Evolutionary conservation across 2,113 vertebrate species (phyloP), one percentile per base, ranked within the genome.

Genomic region (Zapus hudsonius): DNA sequence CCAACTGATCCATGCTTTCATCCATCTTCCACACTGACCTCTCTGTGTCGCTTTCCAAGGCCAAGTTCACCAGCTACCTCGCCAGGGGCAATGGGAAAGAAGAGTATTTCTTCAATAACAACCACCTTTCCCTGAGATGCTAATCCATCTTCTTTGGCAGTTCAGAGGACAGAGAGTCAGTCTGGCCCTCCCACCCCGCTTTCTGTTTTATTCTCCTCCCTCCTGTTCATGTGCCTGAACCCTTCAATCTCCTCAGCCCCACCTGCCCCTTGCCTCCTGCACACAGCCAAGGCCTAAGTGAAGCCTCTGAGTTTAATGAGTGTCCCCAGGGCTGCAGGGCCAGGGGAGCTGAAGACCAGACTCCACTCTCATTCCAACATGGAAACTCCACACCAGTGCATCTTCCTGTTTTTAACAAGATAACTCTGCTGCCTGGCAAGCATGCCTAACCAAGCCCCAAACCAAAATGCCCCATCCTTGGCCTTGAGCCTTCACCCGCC

Each of bases 401-500:
- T 67, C 76, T 78, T 84, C 57, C 84, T 91, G 47, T 70, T 95
- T 95, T 87, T 76, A 80, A 90, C 64, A 74, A 83, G 29, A 74
- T 16, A 92, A 22, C 23, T 91, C 75, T 63, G 74, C 70, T 91
- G 15, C 73, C 59, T 78, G 40, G 57, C 64, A 52, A 94, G 87
- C 29, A 74, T 5, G 47, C 15, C 29, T 79, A 59, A 83, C 72
- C 59, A 76, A 89, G 59, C 84, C 70, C 42, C 78, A 94, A 95
- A 72, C 38, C 67, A 87, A 88, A 90, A 93, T 92, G 72, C n/a
- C 83, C 80, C 84, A 79, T 94, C 69, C 84, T 67, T 75, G 42
- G 61, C 36, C 57, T 66, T 70, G 19, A 59, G 66, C 23, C 81
- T 91, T 52, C 19, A 38, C 23, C 40, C 5, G 4, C 84, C 87